These are phyloP conservation scores for Stichopus chloronotus DNA, from an alignment of 35 echinoderm and acorn worm genomes.

Conservation along the genomic window DNA sequence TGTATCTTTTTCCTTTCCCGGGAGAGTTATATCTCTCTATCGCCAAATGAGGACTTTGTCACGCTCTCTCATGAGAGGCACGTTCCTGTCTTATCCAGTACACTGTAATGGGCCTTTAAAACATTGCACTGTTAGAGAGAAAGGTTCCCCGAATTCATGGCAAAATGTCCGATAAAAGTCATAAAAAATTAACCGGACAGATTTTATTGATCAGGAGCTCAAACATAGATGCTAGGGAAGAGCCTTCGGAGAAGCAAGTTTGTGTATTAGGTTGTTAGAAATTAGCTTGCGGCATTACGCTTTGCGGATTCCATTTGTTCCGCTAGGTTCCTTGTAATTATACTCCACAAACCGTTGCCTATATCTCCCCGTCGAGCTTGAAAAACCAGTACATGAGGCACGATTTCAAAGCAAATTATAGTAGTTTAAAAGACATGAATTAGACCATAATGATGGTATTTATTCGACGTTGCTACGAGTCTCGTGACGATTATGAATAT, in stretches of 20 bases:
- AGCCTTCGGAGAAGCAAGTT: constrained; percentile 1
- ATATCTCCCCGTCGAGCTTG: neutral
- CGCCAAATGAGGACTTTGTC: constrained; percentile 17
- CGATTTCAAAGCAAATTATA: constrained; percentile 51
- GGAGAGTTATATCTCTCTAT: constrained; percentile 11
- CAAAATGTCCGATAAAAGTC: constrained; percentile 45
- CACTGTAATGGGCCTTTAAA: constrained; percentile 35
- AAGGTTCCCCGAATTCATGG: neutral
- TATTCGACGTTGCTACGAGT: constrained; percentile 38
- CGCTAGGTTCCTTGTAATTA: constrained; percentile 43
- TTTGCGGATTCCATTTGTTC: constrained; percentile 28
- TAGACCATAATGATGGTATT: constrained; percentile 52
- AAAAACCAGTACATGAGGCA: neutral
- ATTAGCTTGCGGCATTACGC: constrained; percentile 46
- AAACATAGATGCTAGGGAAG: constrained; percentile 3
- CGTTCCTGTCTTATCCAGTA: neutral
- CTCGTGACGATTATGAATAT: constrained; percentile 39
- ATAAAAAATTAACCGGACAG: constrained; percentile 51
- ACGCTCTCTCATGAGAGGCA: constrained; percentile 33
- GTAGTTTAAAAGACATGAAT: constrained; percentile 29
- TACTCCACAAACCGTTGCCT: neutral
- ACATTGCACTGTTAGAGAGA: constrained; percentile 7
- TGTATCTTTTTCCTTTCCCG: neutral
- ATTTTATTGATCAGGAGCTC: constrained; percentile 46
- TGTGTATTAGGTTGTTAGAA: neutral